Percentiles rank a stretch among this genome's conserved stretches.
Conservation (phyloP, 2,797 vertebrate species). For the Sternarchorhynchus goeldii region DNA sequence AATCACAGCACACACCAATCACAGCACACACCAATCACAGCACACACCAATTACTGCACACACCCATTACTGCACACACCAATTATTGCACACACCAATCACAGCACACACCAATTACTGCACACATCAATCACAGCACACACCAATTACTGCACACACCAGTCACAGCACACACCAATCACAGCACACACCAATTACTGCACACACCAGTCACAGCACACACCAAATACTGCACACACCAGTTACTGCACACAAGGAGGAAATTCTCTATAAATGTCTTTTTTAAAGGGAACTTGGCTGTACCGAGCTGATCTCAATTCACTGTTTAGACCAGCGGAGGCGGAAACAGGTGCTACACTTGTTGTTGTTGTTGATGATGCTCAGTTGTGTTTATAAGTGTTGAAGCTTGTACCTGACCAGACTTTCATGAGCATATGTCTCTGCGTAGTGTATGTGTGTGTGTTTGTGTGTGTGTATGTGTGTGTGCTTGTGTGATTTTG, state of each 20-base stretch:
- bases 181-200: too few species aligned
- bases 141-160: too few species aligned
- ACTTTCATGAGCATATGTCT: background rate
- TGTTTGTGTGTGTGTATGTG: conserved; percentile 42
- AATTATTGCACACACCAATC: too few species aligned
- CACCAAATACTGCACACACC: conserved; percentile 32
- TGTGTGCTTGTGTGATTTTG: conserved; percentile 18
- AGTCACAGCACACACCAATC: too few species aligned
- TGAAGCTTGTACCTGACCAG: background rate
- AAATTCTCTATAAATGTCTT: conserved; percentile 38
- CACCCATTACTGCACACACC: too few species aligned
- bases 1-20: too few species aligned
- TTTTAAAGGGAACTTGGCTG: conserved; percentile 11
- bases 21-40: too few species aligned
- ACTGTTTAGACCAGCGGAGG: background rate
- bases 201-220: too few species aligned
- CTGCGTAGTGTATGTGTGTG: conserved; percentile 34
- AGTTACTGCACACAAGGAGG: conserved; percentile 35
- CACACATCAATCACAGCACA: too few species aligned
- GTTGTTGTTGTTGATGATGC: background rate
- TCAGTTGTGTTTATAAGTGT: conserved; percentile 6
- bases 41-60: too few species aligned
- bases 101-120: too few species aligned
- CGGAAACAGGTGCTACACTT: conserved; percentile 25
- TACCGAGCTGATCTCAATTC: conserved; percentile 18